A percentile compares a stretch with the other conserved stretches of the same genome.
These are phyloP conservation scores for Mesocentrotus franciscanus DNA, from an alignment of 53 echinoderm and acorn worm species.

Conservation along the genomic window DNA sequence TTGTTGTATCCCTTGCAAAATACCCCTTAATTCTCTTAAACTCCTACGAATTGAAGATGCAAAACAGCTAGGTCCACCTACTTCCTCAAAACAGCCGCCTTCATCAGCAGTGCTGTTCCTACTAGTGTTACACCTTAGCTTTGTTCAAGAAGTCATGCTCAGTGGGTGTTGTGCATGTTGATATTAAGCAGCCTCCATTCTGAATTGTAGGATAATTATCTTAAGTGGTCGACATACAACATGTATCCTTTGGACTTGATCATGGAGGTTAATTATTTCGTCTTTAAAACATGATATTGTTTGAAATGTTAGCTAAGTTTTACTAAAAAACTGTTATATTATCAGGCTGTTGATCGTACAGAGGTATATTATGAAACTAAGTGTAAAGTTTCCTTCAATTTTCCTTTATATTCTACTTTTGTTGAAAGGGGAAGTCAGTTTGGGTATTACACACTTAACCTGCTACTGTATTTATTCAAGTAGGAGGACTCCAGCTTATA, in stretches of 20 bases:
- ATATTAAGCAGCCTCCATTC: not conserved
- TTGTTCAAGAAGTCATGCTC: too few relatives aligned
- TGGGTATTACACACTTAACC: not conserved
- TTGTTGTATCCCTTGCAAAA: not conserved
- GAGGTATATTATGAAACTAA: not conserved
- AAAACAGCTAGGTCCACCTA: not conserved
- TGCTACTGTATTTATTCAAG: not conserved
- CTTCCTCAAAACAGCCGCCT: not conserved
- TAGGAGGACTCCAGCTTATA: not conserved
- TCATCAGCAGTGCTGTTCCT: not conserved
- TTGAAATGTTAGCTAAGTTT: not conserved
- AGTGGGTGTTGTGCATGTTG: not conserved
- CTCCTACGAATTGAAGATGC: not conserved
- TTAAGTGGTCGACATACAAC: not conserved
- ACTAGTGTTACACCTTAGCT: too few relatives aligned
- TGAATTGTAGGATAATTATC: not conserved
- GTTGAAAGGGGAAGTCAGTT: not conserved
- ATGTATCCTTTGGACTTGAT: constrained; percentile 32
- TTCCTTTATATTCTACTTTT: not conserved
- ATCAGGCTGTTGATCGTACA: not conserved
- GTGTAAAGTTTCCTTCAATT: not conserved
- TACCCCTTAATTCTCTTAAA: not conserved
- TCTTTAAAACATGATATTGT: not conserved
- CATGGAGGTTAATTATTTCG: not conserved
- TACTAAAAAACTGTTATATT: not conserved